Conservation (phyloP, 2,888 invertebrate species). For the Scaptodrosophila latifasciaeformis region DNA sequence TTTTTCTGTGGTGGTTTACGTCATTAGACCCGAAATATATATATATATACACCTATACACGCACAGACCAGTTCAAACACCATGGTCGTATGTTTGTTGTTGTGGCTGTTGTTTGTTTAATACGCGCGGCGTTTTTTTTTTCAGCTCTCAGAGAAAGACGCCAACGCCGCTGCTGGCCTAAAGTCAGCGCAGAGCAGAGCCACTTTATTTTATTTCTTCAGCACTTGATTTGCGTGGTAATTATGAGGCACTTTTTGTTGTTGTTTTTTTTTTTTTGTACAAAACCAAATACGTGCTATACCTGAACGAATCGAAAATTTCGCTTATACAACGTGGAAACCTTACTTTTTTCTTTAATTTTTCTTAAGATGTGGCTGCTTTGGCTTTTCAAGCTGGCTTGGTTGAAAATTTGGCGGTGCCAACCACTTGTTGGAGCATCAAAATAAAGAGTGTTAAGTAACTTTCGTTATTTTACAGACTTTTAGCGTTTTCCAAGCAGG, state of each 20-base stretch:
- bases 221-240: constrained; percentile 40
- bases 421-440: constrained; percentile 63
- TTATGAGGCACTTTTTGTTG: constrained; percentile 31
- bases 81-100: constrained; percentile 28
- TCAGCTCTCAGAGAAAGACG: constrained; percentile 41
- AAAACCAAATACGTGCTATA: constrained; percentile 10
- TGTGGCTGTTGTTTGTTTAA: constrained; percentile 23
- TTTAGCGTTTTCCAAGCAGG: too few relatives aligned
- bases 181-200: not conserved
- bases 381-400: not conserved
- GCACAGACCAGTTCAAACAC: constrained; percentile 35
- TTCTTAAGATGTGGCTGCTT: constrained; percentile 14
- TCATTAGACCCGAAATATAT: constrained; percentile 65
- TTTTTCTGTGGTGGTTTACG: constrained; percentile 64
- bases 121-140: constrained; percentile 47
- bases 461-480: too few relatives aligned
- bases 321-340: constrained; percentile 26
- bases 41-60: constrained; percentile 35
- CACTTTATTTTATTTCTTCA: not conserved
- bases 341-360: constrained; percentile 26
- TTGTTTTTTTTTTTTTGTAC: not conserved
- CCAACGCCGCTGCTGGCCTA: constrained; percentile 30
- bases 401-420: too few relatives aligned
- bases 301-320: constrained; percentile 19
- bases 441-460: too few relatives aligned